Conservation (phyloP, 2,113 vertebrate species). For the Chamaea fasciata region DNA sequence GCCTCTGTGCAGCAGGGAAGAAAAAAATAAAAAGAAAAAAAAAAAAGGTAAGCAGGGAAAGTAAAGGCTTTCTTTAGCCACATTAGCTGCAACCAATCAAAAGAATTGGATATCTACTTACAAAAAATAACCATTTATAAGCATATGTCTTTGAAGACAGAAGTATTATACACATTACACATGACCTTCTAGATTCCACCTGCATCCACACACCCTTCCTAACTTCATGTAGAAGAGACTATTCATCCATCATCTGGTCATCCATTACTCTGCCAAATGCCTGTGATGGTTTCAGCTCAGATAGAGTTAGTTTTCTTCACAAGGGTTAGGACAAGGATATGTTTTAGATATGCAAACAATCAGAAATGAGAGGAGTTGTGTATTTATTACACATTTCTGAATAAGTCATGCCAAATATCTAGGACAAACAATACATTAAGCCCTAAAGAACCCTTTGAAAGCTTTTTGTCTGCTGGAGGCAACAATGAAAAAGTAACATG, state of each 20-base stretch:
- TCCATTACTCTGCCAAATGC: not conserved
- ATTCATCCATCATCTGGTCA: not conserved
- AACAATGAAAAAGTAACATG: constrained; percentile 31
- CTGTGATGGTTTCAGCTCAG: not conserved
- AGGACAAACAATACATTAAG: constrained; percentile 33
- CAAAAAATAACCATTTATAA: not conserved
- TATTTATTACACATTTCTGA: constrained; percentile 45
- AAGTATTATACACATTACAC: not conserved
- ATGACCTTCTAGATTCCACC: not conserved
- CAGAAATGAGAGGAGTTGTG: not conserved
- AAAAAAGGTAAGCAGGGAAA: not conserved
- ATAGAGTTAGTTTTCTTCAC: not conserved
- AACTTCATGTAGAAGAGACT: not conserved
- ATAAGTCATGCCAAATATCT: constrained; percentile 22
- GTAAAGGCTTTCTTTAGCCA: not conserved
- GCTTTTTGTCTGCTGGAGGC: not conserved
- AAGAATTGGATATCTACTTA: not conserved
- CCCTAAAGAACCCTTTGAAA: constrained; percentile 18
- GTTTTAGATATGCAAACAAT: not conserved
- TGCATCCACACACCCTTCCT: not conserved
- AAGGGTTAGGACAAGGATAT: not conserved
- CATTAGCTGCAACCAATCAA: not conserved
- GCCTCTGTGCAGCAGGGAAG: not conserved
- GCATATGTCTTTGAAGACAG: not conserved
- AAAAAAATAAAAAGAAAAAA: too few species aligned